These are phyloP conservation scores for Cotesia chilonis DNA, from an alignment of 1,140 invertebrate genomes.

Conservation along the genomic window DNA sequence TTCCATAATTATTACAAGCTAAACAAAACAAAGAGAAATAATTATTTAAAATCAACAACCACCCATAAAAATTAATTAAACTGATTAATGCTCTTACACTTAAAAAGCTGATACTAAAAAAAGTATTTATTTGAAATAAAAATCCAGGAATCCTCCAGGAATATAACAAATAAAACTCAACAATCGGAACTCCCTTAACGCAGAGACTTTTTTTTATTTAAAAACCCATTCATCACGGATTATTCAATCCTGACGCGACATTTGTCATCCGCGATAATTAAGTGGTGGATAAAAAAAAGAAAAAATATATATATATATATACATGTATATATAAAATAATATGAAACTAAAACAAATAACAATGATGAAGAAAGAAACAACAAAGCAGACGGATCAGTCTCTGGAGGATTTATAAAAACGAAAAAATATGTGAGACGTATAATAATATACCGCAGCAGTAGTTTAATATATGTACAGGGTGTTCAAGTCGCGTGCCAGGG, in stretches of 20 bases:
- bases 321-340: too few species aligned
- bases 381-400: constrained; percentile 14
- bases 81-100: background rate
- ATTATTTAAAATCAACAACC: too few species aligned
- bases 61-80: too few species aligned
- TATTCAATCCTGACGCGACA: constrained; percentile 30
- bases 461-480: constrained; percentile 1
- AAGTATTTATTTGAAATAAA: too few species aligned
- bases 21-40: too few species aligned
- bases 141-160: too few species aligned
- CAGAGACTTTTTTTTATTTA: constrained; percentile 2
- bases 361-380: constrained; percentile 23
- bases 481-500: constrained; percentile 28
- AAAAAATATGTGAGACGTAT: constrained; percentile 32
- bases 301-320: background rate
- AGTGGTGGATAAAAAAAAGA: background rate
- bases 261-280: constrained; percentile 10
- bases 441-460: constrained; percentile 20
- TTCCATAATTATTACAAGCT: too few species aligned
- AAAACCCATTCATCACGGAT: constrained; percentile 14
- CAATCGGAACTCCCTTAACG: background rate
- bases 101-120: background rate
- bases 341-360: background rate
- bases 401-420: constrained; percentile 27
- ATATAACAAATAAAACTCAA: background rate